phyloP scores from a whole-genome alignment of 2,888 invertebrate species.

The Galeruca laticollis region DNA sequence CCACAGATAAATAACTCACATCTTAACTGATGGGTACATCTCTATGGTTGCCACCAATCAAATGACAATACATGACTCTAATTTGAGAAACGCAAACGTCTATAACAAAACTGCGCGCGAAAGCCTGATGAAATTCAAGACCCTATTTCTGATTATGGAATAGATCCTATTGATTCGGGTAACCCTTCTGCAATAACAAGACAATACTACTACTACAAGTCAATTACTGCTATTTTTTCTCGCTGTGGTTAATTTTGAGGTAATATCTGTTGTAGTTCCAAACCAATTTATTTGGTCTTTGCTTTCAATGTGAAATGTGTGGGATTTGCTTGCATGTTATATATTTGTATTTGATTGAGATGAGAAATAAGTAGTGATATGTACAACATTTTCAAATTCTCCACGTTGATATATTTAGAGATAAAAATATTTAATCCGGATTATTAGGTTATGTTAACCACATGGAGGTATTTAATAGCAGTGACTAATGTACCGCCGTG shows the following conservation, averaged over 20 bases:
- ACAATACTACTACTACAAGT: conserved; percentile 5
- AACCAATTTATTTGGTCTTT: not conserved
- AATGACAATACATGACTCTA: not conserved
- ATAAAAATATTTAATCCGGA: not conserved
- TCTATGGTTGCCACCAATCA: not conserved
- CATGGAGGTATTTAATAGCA: not conserved
- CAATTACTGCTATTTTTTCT: not conserved
- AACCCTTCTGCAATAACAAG: not conserved
- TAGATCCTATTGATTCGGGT: not conserved
- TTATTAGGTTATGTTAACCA: not conserved
- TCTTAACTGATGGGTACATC: not conserved
- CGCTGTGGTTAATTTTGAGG: not conserved
- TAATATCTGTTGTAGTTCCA: not conserved
- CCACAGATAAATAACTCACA: not conserved
- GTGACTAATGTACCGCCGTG: not conserved
- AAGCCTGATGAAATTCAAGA: not conserved
- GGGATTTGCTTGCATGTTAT: not conserved
- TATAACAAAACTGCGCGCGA: not conserved
- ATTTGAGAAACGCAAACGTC: not conserved
- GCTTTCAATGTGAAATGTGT: not conserved
- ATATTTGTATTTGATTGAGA: not conserved
- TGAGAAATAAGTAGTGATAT: not conserved
- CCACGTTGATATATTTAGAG: not conserved
- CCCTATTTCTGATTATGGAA: not conserved
- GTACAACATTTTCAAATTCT: not conserved